Conservation (phyloP, 2,113 vertebrate species). For the Larimichthys crocea region DNA sequence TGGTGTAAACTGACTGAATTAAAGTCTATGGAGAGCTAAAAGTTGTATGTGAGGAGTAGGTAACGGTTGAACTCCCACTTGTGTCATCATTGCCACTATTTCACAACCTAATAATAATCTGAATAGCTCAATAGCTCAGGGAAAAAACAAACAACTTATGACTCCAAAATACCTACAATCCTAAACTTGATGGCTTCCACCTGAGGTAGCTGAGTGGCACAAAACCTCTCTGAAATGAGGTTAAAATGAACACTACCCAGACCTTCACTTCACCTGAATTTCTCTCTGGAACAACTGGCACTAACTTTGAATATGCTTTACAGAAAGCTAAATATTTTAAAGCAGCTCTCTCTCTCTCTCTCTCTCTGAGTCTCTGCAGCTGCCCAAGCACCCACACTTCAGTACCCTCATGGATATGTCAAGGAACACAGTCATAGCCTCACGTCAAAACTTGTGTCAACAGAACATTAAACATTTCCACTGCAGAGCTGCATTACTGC, state of each 20-base stretch:
- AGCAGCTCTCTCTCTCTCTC: background rate
- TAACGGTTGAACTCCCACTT: too few relatives aligned
- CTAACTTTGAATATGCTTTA: slow-evolving; percentile 13
- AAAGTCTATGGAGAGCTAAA: background rate
- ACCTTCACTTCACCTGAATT: background rate
- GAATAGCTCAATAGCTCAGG: too few relatives aligned
- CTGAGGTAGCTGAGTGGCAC: background rate
- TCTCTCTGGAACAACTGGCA: slow-evolving; percentile 2
- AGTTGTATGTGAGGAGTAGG: background rate
- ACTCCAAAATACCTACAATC: background rate
- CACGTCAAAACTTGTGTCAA: slow-evolving; percentile 10
- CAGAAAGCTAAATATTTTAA: slow-evolving; percentile 21
- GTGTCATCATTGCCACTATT: too few relatives aligned
- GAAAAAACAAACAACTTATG: background rate
- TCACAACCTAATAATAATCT: too few relatives aligned
- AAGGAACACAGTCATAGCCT: background rate
- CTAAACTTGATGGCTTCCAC: background rate
- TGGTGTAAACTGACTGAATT: background rate
- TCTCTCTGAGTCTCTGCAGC: background rate
- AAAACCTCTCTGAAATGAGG: slow-evolving; percentile 9
- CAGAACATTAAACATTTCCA: slow-evolving; percentile 27
- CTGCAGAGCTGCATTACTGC: slow-evolving; percentile 12
- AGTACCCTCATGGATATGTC: background rate
- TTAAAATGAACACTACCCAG: slow-evolving; percentile 13
- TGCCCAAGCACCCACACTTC: slow-evolving; percentile 5